Base-by-base conservation (phyloP, 1,140 invertebrate genomes). In the Halictus rubicundus region DNA sequence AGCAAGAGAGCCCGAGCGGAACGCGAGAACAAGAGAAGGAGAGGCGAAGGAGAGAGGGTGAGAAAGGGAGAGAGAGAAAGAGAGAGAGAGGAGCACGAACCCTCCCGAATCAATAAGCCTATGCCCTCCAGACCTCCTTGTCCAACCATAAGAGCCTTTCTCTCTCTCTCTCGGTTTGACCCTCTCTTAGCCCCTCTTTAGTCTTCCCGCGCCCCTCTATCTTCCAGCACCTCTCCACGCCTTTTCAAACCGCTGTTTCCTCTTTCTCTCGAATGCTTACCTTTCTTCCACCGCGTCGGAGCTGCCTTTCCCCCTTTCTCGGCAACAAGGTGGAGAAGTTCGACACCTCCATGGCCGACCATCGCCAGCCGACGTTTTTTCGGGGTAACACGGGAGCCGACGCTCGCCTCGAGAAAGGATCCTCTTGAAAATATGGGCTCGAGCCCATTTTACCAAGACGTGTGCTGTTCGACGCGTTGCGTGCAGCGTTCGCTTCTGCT, bases 101-200 rank as follows among this genome's bases (percentile, higher is more conserved):
- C 73, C 70, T 76, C 52, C 68, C 74, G 72, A 86, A 86, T 86
- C 85, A 77, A 86, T 86, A 86, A 86, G 81, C 81, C 84, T 86
- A 86, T 66, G 80, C 49, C 69, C 63, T 60, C 63, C 61, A 42
- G 60, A 52, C 39, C 74, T 72, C 74, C 65, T 49, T 42, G 52
- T 75, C 52, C 23, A 65, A 21, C 78, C 74, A 65, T 32, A 32
- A 32, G 3, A 32, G 32, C 23, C 37, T 42, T 66, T 61, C 52
- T 37, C 19, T 49, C 42, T 65, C 23, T 76, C 70, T 66, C 49
- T 65, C 60, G 66, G 61, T 86, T 86, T 68, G 65, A 80, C 72
- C 80, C 83, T 80, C 84, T 76, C 68, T 46, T 46, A 46, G 42
- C 42, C 42, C 42, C 42, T 46, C 42, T 46, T 46, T 46, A 46